phyloP scores from a whole-genome alignment of 2,113 vertebrate species.

The Carlito syrichta region DNA sequence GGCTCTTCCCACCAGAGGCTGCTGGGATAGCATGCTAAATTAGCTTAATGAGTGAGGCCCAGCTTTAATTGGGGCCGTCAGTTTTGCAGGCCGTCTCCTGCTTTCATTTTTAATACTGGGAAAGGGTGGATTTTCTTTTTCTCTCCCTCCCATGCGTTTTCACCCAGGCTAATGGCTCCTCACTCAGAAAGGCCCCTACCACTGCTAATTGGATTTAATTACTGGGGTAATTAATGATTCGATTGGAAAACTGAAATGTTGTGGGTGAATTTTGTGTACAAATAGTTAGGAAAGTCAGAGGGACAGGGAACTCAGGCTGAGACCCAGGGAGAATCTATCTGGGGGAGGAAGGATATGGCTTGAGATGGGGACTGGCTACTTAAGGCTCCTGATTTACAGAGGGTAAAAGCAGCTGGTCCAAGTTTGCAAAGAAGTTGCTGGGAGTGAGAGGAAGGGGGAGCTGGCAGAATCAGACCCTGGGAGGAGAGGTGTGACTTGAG shows the following conservation, averaged over 20 bases:
- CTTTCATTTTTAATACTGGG: constrained; percentile 64
- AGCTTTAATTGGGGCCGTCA: constrained; percentile 56
- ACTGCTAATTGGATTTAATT: constrained; percentile 72
- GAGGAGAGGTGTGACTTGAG: background rate
- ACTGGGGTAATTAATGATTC: constrained; percentile 71
- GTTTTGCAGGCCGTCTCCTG: background rate
- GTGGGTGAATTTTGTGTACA: constrained; percentile 56
- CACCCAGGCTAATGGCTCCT: constrained; percentile 64
- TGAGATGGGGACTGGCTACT: background rate
- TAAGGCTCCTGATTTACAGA: background rate
- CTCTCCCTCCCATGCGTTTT: constrained; percentile 38
- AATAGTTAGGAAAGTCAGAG: constrained; percentile 56
- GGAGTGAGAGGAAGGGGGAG: background rate
- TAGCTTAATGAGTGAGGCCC: constrained; percentile 63
- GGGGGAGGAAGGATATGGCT: background rate
- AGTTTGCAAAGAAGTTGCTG: background rate
- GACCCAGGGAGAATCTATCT: background rate
- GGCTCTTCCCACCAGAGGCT: constrained; percentile 33
- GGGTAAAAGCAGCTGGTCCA: background rate
- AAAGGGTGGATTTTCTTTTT: constrained; percentile 24
- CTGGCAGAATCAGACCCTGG: background rate
- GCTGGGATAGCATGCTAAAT: constrained; percentile 55
- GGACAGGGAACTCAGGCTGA: constrained; percentile 2
- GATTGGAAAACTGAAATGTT: constrained; percentile 65
- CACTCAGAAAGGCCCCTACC: constrained; percentile 60